A percentile compares a stretch with the other conserved stretches of the same genome.
phyloP scores from a whole-genome alignment of 2,888 invertebrate species.

The Syrista parreyssii region DNA sequence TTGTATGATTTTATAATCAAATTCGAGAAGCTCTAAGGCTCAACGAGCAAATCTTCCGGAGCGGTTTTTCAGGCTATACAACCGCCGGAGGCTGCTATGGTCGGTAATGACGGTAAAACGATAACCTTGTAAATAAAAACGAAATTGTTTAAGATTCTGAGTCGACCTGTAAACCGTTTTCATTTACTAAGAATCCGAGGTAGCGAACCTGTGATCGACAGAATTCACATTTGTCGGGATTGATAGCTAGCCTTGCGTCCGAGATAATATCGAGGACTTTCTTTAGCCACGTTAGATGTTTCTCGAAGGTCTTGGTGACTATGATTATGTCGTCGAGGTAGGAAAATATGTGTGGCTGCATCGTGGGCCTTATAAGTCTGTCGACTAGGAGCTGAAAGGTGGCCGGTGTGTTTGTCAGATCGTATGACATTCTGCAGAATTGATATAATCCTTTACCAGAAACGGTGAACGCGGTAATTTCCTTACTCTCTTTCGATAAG shows the following conservation, averaged over 20 bases:
- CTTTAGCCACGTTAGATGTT: too few species aligned
- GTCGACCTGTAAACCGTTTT: too few species aligned
- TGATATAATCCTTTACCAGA: slow-evolving; percentile 28
- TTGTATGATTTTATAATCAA: slow-evolving; percentile 23
- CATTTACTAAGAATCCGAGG: too few species aligned
- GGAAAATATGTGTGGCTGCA: slow-evolving; percentile 20
- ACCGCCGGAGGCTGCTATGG: slow-evolving; percentile 35
- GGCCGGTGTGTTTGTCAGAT: slow-evolving; percentile 41
- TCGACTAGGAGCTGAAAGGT: slow-evolving; percentile 49
- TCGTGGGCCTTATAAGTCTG: slow-evolving; percentile 26
- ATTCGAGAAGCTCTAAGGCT: slow-evolving; percentile 28
- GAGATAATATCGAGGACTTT: too few species aligned
- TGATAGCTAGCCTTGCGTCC: too few species aligned
- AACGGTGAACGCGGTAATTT: slow-evolving; percentile 43
- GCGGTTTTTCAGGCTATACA: slow-evolving; percentile 34
- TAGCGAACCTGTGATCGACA: too few species aligned
- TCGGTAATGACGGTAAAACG: slow-evolving; percentile 33
- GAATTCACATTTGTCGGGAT: too few species aligned
- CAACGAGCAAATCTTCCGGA: slow-evolving; percentile 29
- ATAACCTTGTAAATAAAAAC: background rate
- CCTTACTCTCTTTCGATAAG: slow-evolving; percentile 26
- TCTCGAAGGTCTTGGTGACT: slow-evolving; percentile 2
- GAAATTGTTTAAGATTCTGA: too few species aligned
- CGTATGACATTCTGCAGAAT: slow-evolving; percentile 47
- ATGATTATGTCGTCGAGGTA: slow-evolving; percentile 33